Evolutionary conservation across 2,797 vertebrate genomes (phyloP), one percentile per base, ranked within the genome.

Genomic region (Eulemur rubriventer): DNA sequence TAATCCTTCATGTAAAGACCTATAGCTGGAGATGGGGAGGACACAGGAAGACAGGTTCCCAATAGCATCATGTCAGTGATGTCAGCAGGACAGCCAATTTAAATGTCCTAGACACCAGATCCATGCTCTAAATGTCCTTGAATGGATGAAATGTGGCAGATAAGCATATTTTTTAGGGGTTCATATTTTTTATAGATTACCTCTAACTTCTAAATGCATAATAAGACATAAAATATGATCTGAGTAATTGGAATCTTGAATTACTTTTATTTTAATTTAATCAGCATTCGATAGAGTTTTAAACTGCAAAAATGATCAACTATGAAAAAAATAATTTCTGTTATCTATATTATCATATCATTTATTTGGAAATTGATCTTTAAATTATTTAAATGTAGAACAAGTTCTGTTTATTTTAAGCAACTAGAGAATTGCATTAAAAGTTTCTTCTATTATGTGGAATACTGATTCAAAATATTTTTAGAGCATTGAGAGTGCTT

Each of bases 381-480:
- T 73, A 82, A 33, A 73, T 81, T 7, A 81, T 59, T 26, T 78
- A 75, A 80, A 73, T 3, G 12, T 50, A 67, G 84, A 12, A 79
- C 52, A 2, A 24, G 38, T 89, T 59, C 30, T 80, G 63, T 76
- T 76, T 69, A 81, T 90, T 93, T 92, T 78, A 84, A 59, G 2
- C 59, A 14, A 94, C 8, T 61, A n/a, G 4, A 83, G 35, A 75
- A 89, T 84, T 82, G 16, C 9, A 78, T 69, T 75, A 41, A 85
- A 89, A 86, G 13, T 88, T 43, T 73, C 14, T 95, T 78, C 43
- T 6, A 38, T 65, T 87, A 70, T 67, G 12, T 75, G 48, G 7
- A 93, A 7, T 72, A 89, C 35, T 50, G 59, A 76, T 57, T 96
- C 52, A 82, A 30, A 76, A 92, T 92, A 70, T 81, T 67, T 92